A percentile compares a stretch with the other conserved stretches of the same genome.
Evolutionary conservation across 2,888 invertebrate species (phyloP).

Genomic region (Philhelius pedissequus): DNA sequence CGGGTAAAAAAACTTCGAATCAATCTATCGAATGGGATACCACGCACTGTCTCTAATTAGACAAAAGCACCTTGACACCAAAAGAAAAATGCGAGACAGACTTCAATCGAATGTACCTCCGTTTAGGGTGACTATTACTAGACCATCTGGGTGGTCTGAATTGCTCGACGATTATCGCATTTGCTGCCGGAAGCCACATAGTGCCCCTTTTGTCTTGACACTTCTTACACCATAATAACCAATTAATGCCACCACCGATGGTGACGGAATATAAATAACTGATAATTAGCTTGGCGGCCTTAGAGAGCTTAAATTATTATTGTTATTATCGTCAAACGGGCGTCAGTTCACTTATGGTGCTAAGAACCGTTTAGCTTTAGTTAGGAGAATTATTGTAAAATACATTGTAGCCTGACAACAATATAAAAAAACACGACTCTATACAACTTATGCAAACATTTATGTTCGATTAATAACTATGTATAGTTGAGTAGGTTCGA

Average conservation of each 20-base stretch:
- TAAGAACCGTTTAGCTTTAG: slow-evolving; percentile 38
- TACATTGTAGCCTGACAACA: background rate
- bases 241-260: slow-evolving; percentile 62
- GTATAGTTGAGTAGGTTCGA: too few relatives aligned
- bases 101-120: slow-evolving; percentile 6
- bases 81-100: slow-evolving; percentile 18
- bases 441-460: background rate
- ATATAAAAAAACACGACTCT: background rate
- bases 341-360: slow-evolving; percentile 7
- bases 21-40: slow-evolving; percentile 39
- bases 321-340: slow-evolving; percentile 3
- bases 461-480: background rate
- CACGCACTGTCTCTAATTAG: slow-evolving; percentile 30
- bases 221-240: slow-evolving; percentile 68
- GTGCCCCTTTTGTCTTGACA: slow-evolving; percentile 54
- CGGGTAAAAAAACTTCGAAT: slow-evolving; percentile 9
- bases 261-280: slow-evolving; percentile 62
- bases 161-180: slow-evolving; percentile 40
- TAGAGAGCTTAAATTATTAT: slow-evolving; percentile 36
- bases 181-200: slow-evolving; percentile 61
- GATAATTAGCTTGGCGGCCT: slow-evolving; percentile 52
- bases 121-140: slow-evolving; percentile 32
- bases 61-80: slow-evolving; percentile 5
- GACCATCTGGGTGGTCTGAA: slow-evolving; percentile 45
- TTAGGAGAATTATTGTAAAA: slow-evolving; percentile 11